Percentiles rank a stretch among this genome's conserved stretches.
Conservation (phyloP, 2,113 vertebrate genomes). For the Kobus ellipsiprymnus region DNA sequence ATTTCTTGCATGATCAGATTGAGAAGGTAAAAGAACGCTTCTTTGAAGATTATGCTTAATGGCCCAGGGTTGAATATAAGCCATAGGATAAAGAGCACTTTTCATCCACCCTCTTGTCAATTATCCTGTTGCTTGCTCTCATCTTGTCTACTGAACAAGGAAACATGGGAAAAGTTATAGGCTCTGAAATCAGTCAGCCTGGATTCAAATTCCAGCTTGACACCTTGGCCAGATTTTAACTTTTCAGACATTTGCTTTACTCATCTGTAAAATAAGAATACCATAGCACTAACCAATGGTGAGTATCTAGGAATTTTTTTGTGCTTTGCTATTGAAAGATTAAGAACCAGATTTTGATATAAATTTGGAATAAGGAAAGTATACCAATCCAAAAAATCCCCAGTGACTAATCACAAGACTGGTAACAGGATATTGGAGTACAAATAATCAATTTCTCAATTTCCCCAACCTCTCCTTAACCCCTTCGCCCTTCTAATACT, state of each 20-base stretch:
- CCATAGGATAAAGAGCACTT: neutral
- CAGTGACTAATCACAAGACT: neutral
- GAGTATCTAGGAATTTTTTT: neutral
- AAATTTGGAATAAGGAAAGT: conserved; percentile 1
- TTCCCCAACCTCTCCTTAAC: neutral
- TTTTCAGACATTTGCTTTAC: neutral
- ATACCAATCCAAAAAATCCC: neutral
- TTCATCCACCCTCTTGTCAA: neutral
- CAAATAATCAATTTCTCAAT: conserved; percentile 9
- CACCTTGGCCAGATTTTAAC: neutral
- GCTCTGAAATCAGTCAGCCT: neutral
- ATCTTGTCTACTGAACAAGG: neutral
- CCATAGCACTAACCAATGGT: neutral
- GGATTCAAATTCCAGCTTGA: neutral
- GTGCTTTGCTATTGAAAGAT: conserved; percentile 13
- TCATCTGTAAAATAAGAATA: neutral
- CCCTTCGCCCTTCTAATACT: neutral
- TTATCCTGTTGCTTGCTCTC: neutral
- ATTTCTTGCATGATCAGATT: neutral
- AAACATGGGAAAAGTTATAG: neutral
- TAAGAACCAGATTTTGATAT: neutral
- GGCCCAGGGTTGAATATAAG: neutral
- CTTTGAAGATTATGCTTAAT: conserved; percentile 18
- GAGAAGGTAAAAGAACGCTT: neutral
- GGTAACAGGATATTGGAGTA: neutral